These are phyloP conservation scores for Pheosia tremula DNA, from an alignment of 2,888 invertebrate species.

Conservation along the genomic window DNA sequence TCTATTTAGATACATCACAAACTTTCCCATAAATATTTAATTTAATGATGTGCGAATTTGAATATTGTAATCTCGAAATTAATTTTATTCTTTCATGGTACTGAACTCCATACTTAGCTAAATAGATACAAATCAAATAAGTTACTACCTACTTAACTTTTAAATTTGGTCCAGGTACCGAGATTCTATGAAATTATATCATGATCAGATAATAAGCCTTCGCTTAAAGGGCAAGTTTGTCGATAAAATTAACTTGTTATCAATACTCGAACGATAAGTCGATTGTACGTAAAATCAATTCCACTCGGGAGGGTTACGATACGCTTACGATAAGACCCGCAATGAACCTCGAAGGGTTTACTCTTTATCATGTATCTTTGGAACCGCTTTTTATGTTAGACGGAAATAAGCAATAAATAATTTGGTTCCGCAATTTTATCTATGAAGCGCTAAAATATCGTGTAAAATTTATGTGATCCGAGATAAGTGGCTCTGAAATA, in stretches of 20 bases:
- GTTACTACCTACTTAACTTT: too few species aligned
- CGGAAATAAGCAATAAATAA: neutral
- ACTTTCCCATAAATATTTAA: neutral
- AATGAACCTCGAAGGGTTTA: neutral
- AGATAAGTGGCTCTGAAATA: too few species aligned
- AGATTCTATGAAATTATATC: too few species aligned
- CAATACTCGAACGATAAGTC: constrained; percentile 2
- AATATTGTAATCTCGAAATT: too few species aligned
- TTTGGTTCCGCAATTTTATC: neutral
- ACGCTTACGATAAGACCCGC: neutral
- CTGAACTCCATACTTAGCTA: too few species aligned
- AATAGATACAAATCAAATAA: too few species aligned
- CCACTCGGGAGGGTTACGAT: constrained; percentile 25
- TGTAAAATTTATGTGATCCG: too few species aligned
- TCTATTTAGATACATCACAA: neutral
- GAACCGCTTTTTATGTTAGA: constrained; percentile 1
- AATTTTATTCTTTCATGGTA: too few species aligned
- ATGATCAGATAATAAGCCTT: neutral
- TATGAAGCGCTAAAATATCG: neutral
- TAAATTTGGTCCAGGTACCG: too few species aligned
- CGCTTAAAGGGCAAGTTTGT: neutral
- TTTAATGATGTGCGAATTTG: too few species aligned
- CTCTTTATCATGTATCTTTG: neutral
- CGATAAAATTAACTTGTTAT: neutral
- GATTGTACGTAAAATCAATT: constrained; percentile 1